Evolutionary conservation across 1,140 invertebrate genomes (phyloP).

Genomic region (Dinoponera quadriceps): DNA sequence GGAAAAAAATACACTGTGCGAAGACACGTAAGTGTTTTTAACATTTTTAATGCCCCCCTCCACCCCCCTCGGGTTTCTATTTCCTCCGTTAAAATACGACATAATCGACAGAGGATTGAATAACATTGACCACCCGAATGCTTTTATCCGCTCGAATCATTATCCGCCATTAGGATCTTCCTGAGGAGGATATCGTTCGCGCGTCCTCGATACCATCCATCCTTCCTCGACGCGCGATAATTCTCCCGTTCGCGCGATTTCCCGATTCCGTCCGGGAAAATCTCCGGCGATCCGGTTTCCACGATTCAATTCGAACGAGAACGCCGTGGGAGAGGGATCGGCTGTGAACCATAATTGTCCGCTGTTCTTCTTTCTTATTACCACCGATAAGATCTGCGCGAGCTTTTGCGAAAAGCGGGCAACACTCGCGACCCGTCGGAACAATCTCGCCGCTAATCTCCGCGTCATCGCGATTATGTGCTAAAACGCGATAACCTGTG

Average conservation of each 20-base stretch:
- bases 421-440: neutral
- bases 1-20: no score
- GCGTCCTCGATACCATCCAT: neutral
- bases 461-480: slow-evolving; percentile 54
- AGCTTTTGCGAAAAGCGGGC: slow-evolving; percentile 21
- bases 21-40: no score
- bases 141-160: neutral
- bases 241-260: no score
- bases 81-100: no score
- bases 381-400: slow-evolving; percentile 27
- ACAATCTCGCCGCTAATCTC: slow-evolving; percentile 6
- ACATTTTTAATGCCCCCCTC: no score
- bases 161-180: neutral
- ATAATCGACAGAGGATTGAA: neutral
- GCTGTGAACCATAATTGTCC: neutral
- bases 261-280: neutral
- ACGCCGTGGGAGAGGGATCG: slow-evolving; percentile 10
- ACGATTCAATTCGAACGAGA: slow-evolving; percentile 41
- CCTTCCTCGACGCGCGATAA: neutral
- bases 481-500: slow-evolving; percentile 37
- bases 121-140: neutral
- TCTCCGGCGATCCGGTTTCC: slow-evolving; percentile 35
- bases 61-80: no score
- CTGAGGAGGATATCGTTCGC: neutral
- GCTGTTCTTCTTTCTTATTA: neutral